These are phyloP conservation scores for Ectropis grisescens DNA, from an alignment of 1,140 invertebrate species.

Conservation along the genomic window DNA sequence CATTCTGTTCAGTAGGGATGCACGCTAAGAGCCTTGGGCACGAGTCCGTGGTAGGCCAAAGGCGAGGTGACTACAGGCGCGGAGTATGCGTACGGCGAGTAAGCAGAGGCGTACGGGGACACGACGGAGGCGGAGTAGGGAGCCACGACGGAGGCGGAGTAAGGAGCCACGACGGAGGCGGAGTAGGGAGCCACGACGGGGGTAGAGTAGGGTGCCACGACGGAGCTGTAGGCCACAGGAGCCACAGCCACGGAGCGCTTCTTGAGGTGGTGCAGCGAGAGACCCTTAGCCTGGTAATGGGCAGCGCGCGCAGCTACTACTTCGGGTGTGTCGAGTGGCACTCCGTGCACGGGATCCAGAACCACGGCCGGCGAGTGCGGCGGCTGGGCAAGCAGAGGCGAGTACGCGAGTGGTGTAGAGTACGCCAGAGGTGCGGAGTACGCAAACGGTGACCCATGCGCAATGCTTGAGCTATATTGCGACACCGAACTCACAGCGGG, in stretches of 20 bases:
- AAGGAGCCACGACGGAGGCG: too few relatives aligned
- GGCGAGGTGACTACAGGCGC: neutral
- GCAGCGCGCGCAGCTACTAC: conserved; percentile 60
- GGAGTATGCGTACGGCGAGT: neutral
- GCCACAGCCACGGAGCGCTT: conserved; percentile 57
- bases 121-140: too few relatives aligned
- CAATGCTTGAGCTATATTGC: neutral
- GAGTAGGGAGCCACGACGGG: neutral
- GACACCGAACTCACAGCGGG: neutral
- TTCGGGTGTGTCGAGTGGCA: conserved; percentile 34
- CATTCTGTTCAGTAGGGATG: conserved; percentile 50
- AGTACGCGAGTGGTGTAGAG: neutral
- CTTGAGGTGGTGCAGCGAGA: conserved; percentile 44
- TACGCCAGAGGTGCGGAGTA: neutral
- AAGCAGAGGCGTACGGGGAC: neutral
- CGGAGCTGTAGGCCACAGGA: conserved; percentile 21
- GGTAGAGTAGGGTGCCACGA: conserved; percentile 4
- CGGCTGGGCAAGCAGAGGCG: neutral
- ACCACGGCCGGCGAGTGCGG: neutral
- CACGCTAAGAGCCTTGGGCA: conserved; percentile 37
- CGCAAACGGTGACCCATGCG: neutral
- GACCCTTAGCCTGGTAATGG: conserved; percentile 30
- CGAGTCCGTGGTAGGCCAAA: conserved; percentile 5
- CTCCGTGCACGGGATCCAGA: neutral
- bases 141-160: too few relatives aligned